Conservation (phyloP, 2,797 vertebrate species). For the Perodicticus potto region DNA sequence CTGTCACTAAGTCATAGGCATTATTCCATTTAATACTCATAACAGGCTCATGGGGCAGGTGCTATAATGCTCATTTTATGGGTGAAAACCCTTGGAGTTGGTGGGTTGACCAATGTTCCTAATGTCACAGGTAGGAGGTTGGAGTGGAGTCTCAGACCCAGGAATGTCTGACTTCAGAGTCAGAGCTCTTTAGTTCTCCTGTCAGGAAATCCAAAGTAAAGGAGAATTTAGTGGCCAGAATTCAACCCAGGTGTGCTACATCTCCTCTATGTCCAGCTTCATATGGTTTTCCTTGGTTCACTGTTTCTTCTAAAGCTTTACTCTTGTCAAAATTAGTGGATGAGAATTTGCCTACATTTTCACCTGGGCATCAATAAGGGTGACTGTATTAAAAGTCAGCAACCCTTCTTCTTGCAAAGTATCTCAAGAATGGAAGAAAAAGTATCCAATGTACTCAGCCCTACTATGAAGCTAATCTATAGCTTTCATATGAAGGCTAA, state of each 20-base stretch:
- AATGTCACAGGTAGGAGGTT: background rate
- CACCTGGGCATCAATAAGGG: background rate
- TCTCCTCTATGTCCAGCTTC: background rate
- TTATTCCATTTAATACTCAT: background rate
- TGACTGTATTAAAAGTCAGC: background rate
- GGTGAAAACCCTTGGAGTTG: background rate
- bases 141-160: background rate
- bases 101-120: background rate
- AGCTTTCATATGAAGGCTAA: no score
- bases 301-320: background rate
- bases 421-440: no score
- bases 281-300: background rate
- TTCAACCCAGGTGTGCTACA: background rate
- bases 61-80: background rate
- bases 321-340: background rate
- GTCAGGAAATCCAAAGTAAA: conserved; percentile 17
- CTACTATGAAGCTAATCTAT: no score
- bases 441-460: no score
- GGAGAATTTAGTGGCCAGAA: background rate
- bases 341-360: background rate
- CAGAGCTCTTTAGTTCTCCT: background rate
- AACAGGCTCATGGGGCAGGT: background rate
- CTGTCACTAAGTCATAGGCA: background rate
- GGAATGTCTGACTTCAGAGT: background rate
- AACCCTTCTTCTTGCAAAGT: no score